phyloP scores from a whole-genome alignment of 2,888 invertebrate species.

The Trissonchulus latispiculum region DNA sequence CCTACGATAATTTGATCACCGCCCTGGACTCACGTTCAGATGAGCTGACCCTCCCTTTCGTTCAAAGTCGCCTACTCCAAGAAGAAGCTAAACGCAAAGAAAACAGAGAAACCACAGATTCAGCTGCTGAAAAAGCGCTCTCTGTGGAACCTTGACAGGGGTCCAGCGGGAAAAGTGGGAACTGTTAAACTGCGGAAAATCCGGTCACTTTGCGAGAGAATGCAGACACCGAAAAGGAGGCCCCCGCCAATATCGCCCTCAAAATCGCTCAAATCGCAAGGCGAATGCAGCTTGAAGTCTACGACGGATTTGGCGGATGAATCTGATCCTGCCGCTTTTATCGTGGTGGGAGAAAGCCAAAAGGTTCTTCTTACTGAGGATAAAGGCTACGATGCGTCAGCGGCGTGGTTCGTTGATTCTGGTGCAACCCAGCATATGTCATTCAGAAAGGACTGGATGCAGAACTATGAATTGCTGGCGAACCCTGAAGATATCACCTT shows the following conservation, averaged over 20 bases:
- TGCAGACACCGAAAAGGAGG: not conserved
- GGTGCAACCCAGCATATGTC: slow-evolving; percentile 8
- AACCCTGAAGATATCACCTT: not conserved
- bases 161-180: not conserved
- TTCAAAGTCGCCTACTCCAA: not conserved
- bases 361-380: not conserved
- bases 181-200: not conserved
- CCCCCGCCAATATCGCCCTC: not conserved
- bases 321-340: not conserved
- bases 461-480: not conserved
- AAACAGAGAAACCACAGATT: not conserved
- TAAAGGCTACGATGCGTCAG: not conserved
- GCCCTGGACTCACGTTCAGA: not conserved
- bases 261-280: not conserved
- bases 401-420: slow-evolving; percentile 4
- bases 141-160: not conserved
- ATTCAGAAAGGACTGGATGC: not conserved
- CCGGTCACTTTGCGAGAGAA: not conserved
- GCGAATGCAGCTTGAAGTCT: not conserved
- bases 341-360: not conserved
- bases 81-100: not conserved
- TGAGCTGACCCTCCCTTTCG: not conserved
- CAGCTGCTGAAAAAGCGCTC: not conserved
- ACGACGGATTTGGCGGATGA: not conserved
- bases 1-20: not conserved